These are phyloP conservation scores for Actenoides hombroni DNA, from an alignment of 2,113 vertebrate genomes.

Conservation along the genomic window DNA sequence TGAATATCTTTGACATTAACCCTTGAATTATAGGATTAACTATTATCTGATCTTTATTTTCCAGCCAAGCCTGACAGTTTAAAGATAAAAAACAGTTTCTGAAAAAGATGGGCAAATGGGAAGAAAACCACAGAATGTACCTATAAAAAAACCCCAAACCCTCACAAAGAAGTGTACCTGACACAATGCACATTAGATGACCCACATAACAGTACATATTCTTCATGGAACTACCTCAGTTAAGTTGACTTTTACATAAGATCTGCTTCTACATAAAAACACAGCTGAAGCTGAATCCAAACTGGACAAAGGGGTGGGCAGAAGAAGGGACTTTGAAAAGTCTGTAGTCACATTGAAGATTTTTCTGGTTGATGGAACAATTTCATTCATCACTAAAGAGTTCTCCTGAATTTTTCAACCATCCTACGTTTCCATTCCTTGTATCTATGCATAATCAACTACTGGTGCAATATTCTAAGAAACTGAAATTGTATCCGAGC, in stretches of 20 bases:
- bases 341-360: not conserved
- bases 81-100: not conserved
- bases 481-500: not conserved
- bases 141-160: not conserved
- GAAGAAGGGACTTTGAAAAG: not conserved
- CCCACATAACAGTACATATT: not conserved
- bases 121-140: not conserved
- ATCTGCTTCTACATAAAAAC: not conserved
- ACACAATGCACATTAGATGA: not conserved
- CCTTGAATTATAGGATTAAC: not conserved
- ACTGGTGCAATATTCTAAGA: not conserved
- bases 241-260: not conserved
- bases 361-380: not conserved
- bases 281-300: not conserved
- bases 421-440: not conserved
- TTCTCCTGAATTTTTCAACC: not conserved
- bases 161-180: not conserved
- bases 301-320: not conserved
- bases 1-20: not conserved
- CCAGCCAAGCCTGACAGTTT: not conserved
- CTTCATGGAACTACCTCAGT: not conserved
- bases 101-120: not conserved
- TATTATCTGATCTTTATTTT: not conserved
- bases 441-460: not conserved
- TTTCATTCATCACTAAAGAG: not conserved